Conservation (phyloP, 2,888 invertebrate species). For the Ectemnius lituratus region DNA sequence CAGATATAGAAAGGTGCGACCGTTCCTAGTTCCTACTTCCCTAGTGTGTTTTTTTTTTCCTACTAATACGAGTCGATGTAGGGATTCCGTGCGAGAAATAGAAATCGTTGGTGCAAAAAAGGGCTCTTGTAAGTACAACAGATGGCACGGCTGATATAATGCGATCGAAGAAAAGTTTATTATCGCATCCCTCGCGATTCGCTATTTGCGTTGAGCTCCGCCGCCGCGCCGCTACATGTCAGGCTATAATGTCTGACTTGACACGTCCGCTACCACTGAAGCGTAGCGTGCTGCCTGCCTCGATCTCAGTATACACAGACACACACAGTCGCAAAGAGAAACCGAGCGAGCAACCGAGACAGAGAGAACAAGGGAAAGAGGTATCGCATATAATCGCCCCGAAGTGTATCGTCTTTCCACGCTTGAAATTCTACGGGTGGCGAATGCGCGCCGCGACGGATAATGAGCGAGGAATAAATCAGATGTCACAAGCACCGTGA, state of each 20-base stretch:
- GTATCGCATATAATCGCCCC: not conserved
- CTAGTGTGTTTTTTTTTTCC: too few species aligned
- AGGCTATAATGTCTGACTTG: constrained; percentile 32
- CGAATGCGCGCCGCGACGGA: not conserved
- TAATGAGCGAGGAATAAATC: constrained; percentile 5
- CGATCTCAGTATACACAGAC: too few species aligned
- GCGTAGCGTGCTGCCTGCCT: not conserved
- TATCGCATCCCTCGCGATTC: not conserved
- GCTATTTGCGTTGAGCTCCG: not conserved
- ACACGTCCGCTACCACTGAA: constrained; percentile 31
- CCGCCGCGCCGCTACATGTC: not conserved
- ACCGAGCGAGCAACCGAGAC: too few species aligned
- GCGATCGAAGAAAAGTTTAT: constrained; percentile 3
- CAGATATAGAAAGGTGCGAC: too few species aligned
- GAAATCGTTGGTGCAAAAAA: too few species aligned
- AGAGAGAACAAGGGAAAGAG: not conserved
- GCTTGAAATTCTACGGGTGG: not conserved
- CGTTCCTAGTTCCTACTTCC: too few species aligned
- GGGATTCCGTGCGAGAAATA: too few species aligned
- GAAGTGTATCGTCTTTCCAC: constrained; percentile 1
- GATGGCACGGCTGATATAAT: not conserved
- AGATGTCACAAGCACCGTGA: not conserved
- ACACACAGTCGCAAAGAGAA: too few species aligned
- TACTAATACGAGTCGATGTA: too few species aligned
- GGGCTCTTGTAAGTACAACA: not conserved